Conservation (phyloP, 2,888 invertebrate genomes). For the Archips crataeganus region DNA sequence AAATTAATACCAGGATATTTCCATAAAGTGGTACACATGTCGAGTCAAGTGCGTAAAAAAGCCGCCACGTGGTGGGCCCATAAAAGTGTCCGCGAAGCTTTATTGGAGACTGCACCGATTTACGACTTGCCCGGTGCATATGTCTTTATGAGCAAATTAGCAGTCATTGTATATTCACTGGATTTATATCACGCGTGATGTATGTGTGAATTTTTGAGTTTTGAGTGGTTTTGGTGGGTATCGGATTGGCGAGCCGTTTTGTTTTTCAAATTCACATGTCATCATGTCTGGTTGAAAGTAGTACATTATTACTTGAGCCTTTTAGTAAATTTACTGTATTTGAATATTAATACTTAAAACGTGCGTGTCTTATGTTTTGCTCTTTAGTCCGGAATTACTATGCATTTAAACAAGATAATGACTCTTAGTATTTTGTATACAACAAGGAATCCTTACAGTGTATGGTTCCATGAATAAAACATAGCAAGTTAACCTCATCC, state of each 20-base stretch:
- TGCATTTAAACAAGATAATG: no score
- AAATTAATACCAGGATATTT: constrained; percentile 74
- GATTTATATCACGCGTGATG: constrained; percentile 80
- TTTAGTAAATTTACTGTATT: no score
- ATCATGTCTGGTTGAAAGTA: background rate
- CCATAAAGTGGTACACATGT: constrained; percentile 76
- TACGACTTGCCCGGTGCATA: constrained; percentile 79
- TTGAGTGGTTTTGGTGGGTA: constrained; percentile 49
- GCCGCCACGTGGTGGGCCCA: constrained; percentile 82
- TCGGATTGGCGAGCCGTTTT: background rate
- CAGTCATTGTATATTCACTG: constrained; percentile 83
- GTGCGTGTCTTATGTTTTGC: no score
- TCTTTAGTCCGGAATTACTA: no score
- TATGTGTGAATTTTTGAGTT: constrained; percentile 75
- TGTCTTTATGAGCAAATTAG: constrained; percentile 85
- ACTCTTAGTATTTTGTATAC: no score
- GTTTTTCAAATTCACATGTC: background rate
- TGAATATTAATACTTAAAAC: no score
- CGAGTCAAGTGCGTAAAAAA: constrained; percentile 83
- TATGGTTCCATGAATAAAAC: no score
- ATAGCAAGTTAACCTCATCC: no score
- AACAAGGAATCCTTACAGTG: no score
- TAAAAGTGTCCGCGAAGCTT: constrained; percentile 84
- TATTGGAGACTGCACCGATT: constrained; percentile 79
- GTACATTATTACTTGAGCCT: no score